Conservation (phyloP, 2,113 vertebrate genomes). For the Xyrauchen texanus region DNA sequence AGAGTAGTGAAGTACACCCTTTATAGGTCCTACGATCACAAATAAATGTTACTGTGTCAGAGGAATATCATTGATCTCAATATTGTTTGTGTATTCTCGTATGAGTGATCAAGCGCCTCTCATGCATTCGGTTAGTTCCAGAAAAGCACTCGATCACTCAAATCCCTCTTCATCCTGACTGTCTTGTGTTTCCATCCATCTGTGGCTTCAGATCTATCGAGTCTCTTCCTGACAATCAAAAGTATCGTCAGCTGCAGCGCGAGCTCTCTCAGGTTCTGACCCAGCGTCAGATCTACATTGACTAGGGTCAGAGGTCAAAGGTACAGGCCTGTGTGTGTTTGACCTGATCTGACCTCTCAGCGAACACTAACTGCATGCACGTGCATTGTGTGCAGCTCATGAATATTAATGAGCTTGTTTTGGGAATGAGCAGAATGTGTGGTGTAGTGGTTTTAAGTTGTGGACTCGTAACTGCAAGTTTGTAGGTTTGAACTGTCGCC, state of each 20-base stretch:
- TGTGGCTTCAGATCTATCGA: constrained; percentile 92
- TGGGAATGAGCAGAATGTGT: too few species aligned
- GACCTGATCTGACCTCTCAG: background rate
- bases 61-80: too few species aligned
- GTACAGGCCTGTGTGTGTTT: constrained; percentile 56
- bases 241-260: constrained; percentile 98
- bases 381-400: background rate
- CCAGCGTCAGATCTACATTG: constrained; percentile 99
- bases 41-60: too few species aligned
- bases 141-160: too few species aligned
- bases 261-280: constrained; percentile 99
- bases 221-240: constrained; percentile 98
- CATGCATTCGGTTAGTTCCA: too few species aligned
- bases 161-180: constrained; percentile 5
- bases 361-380: constrained; percentile 34
- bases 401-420: background rate
- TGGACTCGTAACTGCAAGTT: too few species aligned
- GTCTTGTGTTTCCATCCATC: background rate
- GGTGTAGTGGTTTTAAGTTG: too few species aligned
- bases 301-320: constrained; percentile 90
- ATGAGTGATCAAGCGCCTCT: too few species aligned
- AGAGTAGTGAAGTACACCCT: too few species aligned
- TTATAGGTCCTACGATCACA: too few species aligned
- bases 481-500: too few species aligned
- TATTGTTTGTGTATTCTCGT: too few species aligned